phyloP scores from a whole-genome alignment of 2,797 vertebrate genomes.

The Sardinella longiceps region DNA sequence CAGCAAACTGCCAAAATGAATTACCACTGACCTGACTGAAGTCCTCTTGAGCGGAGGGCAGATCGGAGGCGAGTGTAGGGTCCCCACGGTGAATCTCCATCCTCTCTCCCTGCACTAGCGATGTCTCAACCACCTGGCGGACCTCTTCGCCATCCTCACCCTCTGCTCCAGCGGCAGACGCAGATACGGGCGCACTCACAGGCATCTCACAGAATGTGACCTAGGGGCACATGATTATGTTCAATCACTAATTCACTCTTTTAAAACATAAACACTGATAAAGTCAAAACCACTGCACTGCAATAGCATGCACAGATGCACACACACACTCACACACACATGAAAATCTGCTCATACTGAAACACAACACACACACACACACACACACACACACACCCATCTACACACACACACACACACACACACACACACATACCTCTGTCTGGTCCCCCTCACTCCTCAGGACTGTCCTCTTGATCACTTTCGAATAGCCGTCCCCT shows the following conservation, averaged over 20 bases:
- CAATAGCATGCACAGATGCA: neutral
- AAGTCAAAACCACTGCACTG: neutral
- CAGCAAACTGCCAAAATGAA: neutral
- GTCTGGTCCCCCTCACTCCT: slow-evolving; percentile 86
- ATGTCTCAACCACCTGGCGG: slow-evolving; percentile 81
- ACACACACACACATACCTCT: slow-evolving; percentile 76
- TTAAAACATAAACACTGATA: neutral
- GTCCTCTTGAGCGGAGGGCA: slow-evolving; percentile 87
- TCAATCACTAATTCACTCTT: neutral
- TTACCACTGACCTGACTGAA: slow-evolving; percentile 83
- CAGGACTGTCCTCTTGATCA: slow-evolving; percentile 84
- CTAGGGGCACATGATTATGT: slow-evolving; percentile 61
- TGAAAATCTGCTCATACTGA: neutral
- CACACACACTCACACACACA: neutral
- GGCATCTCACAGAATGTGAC: slow-evolving; percentile 82
- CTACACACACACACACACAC: no score
- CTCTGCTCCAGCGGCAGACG: slow-evolving; percentile 66
- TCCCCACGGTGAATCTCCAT: slow-evolving; percentile 82
- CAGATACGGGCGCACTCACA: neutral
- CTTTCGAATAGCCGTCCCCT: slow-evolving; percentile 83
- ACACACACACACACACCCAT: neutral
- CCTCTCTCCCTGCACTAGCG: slow-evolving; percentile 80
- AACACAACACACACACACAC: neutral
- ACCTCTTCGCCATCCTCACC: slow-evolving; percentile 75
- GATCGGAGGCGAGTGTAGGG: slow-evolving; percentile 79